A percentile compares a stretch with the other conserved stretches of the same genome.
phyloP scores from a whole-genome alignment of 2,888 invertebrate genomes.

The Petrolisthes cinctipes region DNA sequence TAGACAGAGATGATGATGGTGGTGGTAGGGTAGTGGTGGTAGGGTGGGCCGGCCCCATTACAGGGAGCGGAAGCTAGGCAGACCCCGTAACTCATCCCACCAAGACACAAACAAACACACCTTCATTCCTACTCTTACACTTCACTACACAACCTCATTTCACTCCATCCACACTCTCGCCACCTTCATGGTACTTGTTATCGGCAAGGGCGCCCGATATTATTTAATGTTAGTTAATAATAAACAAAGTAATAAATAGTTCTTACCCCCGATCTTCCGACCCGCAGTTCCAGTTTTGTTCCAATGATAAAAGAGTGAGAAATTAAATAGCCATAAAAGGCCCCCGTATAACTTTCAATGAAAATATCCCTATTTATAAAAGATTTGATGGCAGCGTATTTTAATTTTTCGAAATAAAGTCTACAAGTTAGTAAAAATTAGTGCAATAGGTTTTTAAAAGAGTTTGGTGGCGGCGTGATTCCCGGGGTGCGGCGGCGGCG shows the following conservation, averaged over 20 bases:
- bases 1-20: too few species aligned
- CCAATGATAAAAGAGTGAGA: conserved; percentile 58
- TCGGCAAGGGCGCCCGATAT: not conserved
- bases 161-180: not conserved
- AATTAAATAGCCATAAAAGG: conserved; percentile 15
- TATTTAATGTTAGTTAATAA: conserved; percentile 37
- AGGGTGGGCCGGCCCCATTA: conserved; percentile 31
- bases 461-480: conserved; percentile 36
- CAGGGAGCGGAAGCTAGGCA: conserved; percentile 52
- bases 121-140: conserved; percentile 5
- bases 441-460: conserved; percentile 39
- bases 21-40: not conserved
- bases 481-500: conserved; percentile 49
- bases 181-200: conserved; percentile 25
- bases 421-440: not conserved
- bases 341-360: not conserved
- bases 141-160: not conserved
- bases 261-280: conserved; percentile 60
- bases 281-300: conserved; percentile 64
- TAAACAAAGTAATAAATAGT: conserved; percentile 55
- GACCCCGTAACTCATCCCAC: conserved; percentile 44
- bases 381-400: not conserved
- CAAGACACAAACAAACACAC: conserved; percentile 31
- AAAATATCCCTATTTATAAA: not conserved
- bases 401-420: not conserved